Evolutionary conservation across 2,888 invertebrate genomes (phyloP).

Genomic region (Atherix ibis): DNA sequence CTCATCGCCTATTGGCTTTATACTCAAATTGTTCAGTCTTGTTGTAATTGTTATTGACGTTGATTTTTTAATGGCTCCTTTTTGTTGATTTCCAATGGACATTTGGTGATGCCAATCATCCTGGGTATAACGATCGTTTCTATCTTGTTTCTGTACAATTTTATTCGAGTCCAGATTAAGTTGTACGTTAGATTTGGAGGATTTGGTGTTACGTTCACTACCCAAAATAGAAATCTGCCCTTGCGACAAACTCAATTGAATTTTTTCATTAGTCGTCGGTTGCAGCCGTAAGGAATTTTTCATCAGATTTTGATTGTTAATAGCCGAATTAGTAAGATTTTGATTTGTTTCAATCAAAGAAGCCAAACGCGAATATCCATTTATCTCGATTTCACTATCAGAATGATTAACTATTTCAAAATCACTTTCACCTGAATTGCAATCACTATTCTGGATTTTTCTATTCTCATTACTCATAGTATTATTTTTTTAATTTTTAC

Average conservation of each 20-base stretch:
- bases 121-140: too few relatives aligned
- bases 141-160: too few relatives aligned
- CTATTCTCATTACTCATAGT: conserved; percentile 1
- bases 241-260: conserved; percentile 8
- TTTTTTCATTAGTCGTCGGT: conserved; percentile 6
- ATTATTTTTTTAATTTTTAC: too few relatives aligned
- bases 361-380: conserved; percentile 3
- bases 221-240: conserved; percentile 6
- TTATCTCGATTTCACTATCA: conserved; percentile 7
- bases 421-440: conserved; percentile 10
- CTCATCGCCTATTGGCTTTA: conserved; percentile 6
- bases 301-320: too few relatives aligned
- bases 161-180: too few relatives aligned
- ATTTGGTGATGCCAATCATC: too few relatives aligned
- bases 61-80: background rate
- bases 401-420: conserved; percentile 11
- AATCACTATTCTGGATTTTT: conserved; percentile 2
- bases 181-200: too few relatives aligned
- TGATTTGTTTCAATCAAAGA: background rate
- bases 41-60: conserved; percentile 3
- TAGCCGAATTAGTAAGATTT: background rate
- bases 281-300: too few relatives aligned
- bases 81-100: too few relatives aligned
- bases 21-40: too few relatives aligned
- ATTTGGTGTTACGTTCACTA: background rate